These are phyloP conservation scores for Ellobius talpinus DNA, from an alignment of 2,113 vertebrate genomes.

Conservation along the genomic window DNA sequence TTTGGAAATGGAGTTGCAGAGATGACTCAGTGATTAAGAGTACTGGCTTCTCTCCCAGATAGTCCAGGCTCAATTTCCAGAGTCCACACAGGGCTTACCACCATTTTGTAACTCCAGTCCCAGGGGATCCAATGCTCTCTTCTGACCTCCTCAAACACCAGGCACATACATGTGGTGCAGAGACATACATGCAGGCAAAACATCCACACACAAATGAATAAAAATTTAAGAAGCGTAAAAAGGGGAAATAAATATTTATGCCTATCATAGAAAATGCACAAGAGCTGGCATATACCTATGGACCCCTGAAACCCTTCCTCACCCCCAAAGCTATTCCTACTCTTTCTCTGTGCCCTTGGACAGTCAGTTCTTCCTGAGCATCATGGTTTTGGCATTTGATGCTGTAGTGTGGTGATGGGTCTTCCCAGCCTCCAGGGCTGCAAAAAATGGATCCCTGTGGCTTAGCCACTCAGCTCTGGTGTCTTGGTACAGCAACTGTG, in stretches of 20 bases:
- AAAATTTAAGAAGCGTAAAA: neutral
- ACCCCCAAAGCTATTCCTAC: neutral
- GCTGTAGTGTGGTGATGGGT: neutral
- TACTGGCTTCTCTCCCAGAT: neutral
- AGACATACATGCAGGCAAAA: neutral
- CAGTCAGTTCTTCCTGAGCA: neutral
- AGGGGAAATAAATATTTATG: neutral
- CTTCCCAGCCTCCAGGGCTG: neutral
- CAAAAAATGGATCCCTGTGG: neutral
- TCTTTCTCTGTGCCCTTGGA: neutral
- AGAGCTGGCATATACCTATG: neutral
- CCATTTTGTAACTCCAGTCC: neutral
- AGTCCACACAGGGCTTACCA: neutral
- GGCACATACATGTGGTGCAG: neutral
- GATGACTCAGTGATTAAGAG: too few relatives aligned
- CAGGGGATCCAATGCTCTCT: neutral
- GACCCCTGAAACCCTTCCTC: neutral
- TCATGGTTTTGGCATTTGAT: neutral
- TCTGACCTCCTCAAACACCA: neutral
- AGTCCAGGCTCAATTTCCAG: neutral
- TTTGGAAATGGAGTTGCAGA: neutral
- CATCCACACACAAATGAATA: neutral
- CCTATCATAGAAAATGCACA: neutral
- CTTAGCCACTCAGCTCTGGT: neutral
- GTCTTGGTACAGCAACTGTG: neutral